Conservation (phyloP, 2,797 vertebrate genomes). For the Stomatorhinus walkeri region DNA sequence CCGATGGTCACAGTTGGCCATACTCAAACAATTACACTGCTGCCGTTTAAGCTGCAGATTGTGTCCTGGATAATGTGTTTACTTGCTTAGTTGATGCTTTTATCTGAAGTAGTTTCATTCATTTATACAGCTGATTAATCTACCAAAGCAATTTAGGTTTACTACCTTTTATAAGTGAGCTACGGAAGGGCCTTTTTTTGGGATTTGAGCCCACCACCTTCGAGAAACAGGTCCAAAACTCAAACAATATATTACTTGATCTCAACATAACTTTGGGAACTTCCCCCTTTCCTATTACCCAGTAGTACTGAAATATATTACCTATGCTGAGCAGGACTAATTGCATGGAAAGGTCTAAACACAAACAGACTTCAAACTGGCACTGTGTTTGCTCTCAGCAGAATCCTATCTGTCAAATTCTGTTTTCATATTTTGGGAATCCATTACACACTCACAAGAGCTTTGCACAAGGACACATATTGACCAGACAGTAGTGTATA, state of each 20-base stretch:
- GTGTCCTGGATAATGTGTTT: background rate
- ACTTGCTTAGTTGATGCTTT: background rate
- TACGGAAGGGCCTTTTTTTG: background rate
- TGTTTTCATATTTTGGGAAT: slow-evolving; percentile 2
- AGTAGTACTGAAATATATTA: background rate
- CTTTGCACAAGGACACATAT: background rate
- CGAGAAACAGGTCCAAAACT: background rate
- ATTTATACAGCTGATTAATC: background rate
- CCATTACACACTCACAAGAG: background rate
- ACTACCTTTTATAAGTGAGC: background rate
- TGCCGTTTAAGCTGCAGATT: background rate
- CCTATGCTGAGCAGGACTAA: background rate
- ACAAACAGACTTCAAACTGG: background rate
- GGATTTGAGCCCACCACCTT: background rate
- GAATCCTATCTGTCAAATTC: background rate
- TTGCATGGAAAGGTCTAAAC: background rate
- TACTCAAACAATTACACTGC: background rate
- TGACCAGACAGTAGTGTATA: background rate
- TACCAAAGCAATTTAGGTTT: background rate
- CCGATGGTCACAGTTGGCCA: background rate
- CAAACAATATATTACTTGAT: background rate
- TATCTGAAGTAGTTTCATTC: background rate
- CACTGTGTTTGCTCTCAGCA: background rate
- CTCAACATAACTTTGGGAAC: background rate
- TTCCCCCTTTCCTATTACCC: background rate